These are phyloP conservation scores for Macrotis lagotis DNA, from an alignment of 2,113 vertebrate species.

Conservation along the genomic window DNA sequence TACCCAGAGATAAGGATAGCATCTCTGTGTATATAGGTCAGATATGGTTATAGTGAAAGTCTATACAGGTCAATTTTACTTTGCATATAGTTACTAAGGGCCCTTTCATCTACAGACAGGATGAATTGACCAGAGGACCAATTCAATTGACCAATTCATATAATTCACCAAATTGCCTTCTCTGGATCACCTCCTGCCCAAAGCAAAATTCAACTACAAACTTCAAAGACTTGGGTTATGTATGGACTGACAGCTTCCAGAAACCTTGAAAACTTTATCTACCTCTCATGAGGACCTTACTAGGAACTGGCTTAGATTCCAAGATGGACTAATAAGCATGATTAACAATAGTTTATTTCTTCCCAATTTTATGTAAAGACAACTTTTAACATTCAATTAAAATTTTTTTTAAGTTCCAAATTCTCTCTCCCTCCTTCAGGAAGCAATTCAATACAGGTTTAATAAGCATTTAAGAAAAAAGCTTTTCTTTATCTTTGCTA, in stretches of 20 bases:
- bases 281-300: not conserved
- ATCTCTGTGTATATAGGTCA: not conserved
- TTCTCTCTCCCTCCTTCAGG: not conserved
- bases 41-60: not conserved
- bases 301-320: not conserved
- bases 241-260: not conserved
- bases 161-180: not conserved
- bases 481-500: not conserved
- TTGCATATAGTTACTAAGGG: not conserved
- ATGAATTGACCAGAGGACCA: not conserved
- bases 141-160: not conserved
- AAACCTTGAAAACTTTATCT: conserved; percentile 4
- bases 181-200: not conserved
- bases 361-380: too few species aligned
- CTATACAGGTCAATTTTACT: not conserved
- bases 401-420: not conserved
- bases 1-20: not conserved
- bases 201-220: not conserved
- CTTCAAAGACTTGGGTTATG: not conserved
- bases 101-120: not conserved
- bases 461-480: not conserved
- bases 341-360: too few species aligned
- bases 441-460: not conserved
- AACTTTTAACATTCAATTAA: too few species aligned
- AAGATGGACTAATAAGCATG: not conserved